phyloP scores from a whole-genome alignment of 2,888 invertebrate genomes.

The Archips xylosteana region DNA sequence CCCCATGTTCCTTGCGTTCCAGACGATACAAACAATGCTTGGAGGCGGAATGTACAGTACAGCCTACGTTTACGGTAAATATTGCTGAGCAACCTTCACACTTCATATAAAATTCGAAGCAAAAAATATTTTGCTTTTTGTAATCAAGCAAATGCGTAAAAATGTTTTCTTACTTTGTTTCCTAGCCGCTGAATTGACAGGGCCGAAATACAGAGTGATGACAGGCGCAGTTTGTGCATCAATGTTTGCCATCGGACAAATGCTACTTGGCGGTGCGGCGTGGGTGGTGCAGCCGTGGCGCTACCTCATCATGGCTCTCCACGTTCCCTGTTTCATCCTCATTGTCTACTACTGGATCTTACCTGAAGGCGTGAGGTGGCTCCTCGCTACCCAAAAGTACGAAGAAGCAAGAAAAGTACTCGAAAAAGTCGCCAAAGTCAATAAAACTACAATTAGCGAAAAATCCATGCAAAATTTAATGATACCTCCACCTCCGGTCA shows the following conservation, averaged over 20 bases:
- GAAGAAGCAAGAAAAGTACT: conserved; percentile 87
- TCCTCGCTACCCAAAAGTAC: conserved; percentile 87
- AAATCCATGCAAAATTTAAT: conserved; percentile 75
- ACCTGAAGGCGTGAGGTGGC: conserved; percentile 90
- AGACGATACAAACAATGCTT: conserved; percentile 81
- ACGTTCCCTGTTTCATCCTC: conserved; percentile 88
- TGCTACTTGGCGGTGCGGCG: conserved; percentile 87
- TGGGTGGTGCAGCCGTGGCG: conserved; percentile 90
- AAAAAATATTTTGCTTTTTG: not conserved
- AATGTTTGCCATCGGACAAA: conserved; percentile 90
- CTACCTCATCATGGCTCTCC: conserved; percentile 86
- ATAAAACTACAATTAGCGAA: conserved; percentile 84
- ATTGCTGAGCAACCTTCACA: not conserved
- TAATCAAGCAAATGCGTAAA: not conserved
- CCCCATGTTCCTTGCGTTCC: conserved; percentile 80
- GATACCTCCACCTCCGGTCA: conserved; percentile 53
- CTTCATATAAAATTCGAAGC: not conserved
- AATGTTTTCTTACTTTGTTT: not conserved
- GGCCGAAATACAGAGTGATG: conserved; percentile 89
- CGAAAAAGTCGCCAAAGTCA: conserved; percentile 86
- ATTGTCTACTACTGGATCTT: conserved; percentile 88
- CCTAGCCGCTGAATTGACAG: conserved; percentile 90
- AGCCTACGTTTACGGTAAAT: conserved; percentile 73
- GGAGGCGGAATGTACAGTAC: conserved; percentile 84
- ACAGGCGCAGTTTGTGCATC: conserved; percentile 88